phyloP scores from a whole-genome alignment of 1,140 invertebrate species.

The Sitophilus oryzae region DNA sequence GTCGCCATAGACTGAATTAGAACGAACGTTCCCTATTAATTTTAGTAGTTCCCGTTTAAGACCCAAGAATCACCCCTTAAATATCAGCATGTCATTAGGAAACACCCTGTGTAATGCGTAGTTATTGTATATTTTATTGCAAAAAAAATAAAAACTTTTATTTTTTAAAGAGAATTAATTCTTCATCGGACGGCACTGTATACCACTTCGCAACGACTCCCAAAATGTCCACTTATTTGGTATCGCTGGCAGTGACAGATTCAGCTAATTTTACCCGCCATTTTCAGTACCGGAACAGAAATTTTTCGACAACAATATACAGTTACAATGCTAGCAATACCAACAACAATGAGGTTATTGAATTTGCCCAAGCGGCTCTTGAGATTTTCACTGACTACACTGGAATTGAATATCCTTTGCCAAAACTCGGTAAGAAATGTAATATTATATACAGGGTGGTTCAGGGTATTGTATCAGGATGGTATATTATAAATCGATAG shows the following conservation, averaged over 20 bases:
- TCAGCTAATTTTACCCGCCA: conserved; percentile 53
- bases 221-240: conserved; percentile 74
- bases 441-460: too few species aligned
- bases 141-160: too few species aligned
- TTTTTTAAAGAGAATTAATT: conserved; percentile 9
- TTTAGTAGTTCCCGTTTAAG: too few species aligned
- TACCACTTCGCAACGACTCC: conserved; percentile 61
- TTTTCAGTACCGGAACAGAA: conserved; percentile 38
- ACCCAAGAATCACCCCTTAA: too few species aligned
- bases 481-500: too few species aligned
- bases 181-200: conserved; percentile 20
- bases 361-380: conserved; percentile 66
- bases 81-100: too few species aligned
- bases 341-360: conserved; percentile 49
- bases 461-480: too few species aligned
- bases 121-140: too few species aligned
- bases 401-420: conserved; percentile 60
- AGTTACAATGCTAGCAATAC: conserved; percentile 60
- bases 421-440: conserved; percentile 52
- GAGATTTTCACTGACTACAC: conserved; percentile 75
- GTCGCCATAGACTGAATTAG: too few species aligned
- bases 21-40: too few species aligned
- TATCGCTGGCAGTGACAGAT: conserved; percentile 69
- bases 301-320: conserved; percentile 57
- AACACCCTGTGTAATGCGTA: too few species aligned